Percentiles rank a stretch among this genome's conserved stretches.
phyloP scores from a whole-genome alignment of 1,140 invertebrate genomes.

The Dufourea novaeangliae region DNA sequence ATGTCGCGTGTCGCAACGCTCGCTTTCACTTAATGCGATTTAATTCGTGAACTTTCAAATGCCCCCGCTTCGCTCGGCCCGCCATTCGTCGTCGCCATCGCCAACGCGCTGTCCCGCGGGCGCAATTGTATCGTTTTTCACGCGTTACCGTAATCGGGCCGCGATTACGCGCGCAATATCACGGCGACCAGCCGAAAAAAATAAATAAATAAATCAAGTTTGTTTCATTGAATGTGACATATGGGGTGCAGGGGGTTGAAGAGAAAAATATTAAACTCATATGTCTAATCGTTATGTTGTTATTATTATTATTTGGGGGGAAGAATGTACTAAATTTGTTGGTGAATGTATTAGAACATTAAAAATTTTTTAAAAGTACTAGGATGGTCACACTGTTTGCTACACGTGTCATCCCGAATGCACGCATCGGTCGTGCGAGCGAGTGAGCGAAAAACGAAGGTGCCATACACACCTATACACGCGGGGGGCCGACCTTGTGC shows the following conservation, averaged over 20 bases:
- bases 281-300: no score
- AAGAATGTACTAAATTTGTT: no score
- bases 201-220: no score
- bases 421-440: conserved; percentile 32
- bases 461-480: conserved; percentile 53
- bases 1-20: conserved; percentile 48
- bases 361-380: no score
- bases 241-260: no score
- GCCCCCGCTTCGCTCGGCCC: not conserved
- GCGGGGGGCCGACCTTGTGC: conserved; percentile 74
- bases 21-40: conserved; percentile 61
- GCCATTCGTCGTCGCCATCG: not conserved
- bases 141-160: conserved; percentile 28
- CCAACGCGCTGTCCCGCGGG: not conserved
- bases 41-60: conserved; percentile 61
- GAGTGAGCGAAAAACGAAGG: conserved; percentile 51
- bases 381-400: conserved; percentile 36
- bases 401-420: conserved; percentile 8
- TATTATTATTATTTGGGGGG: no score
- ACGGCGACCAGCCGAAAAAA: not conserved
- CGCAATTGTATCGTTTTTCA: conserved; percentile 40
- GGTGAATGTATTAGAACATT: no score
- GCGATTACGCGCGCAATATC: conserved; percentile 21
- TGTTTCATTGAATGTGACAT: no score
- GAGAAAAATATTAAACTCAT: no score